Base-by-base conservation (phyloP, 2,888 invertebrate genomes). In the Lobophora halterata region DNA sequence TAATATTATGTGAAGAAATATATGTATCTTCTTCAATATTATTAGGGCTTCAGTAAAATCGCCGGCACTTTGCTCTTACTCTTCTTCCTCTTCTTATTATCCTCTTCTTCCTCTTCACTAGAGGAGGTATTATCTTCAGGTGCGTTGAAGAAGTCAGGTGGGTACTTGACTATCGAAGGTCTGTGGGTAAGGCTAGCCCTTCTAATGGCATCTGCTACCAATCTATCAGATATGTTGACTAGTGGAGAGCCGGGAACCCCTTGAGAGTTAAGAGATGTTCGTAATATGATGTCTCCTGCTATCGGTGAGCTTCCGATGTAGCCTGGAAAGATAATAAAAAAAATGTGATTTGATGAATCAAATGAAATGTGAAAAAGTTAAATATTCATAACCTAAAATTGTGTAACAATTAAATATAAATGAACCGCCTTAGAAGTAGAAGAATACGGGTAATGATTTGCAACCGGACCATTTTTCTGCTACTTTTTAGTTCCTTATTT, bases 191-290 rank as follows among this genome's bases (percentile, higher is more conserved):
- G 61, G 29, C 87, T 87, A 1, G 83, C 83, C 31, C 87, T 58
- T 26, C 77, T 56, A 5, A 87, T 66, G 0, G 87, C 87, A 43
- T 87, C 87, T 0, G 64, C 82, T 1, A 86, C 85, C 2, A 87
- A 58, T 7, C 86, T 62, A 29, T 87, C 85, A 0, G 82, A 63
- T 23, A 86, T 69, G 10, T 65, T 66, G 3, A 58, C 52, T 0
- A 85, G 59, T 0, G 85, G 80, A 0, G 76, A 76, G 1, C 39
- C 46, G 1, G 71, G 70, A 1, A 62, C 36, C 2, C 55, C 49
- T 27, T 65, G 51, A 0, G 67, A 61, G 36, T 61, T 66, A 3
- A 69, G 38, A 0, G 75, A 70, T 18, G 61, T 58, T 2, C 76
- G 64, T 27, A 65, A 65, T 2, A 68, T 60, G 2, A 78, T 55